Percentiles rank a stretch among this genome's conserved stretches.
Evolutionary conservation across 2,797 vertebrate species (phyloP).

Genomic region (Gila robusta): DNA sequence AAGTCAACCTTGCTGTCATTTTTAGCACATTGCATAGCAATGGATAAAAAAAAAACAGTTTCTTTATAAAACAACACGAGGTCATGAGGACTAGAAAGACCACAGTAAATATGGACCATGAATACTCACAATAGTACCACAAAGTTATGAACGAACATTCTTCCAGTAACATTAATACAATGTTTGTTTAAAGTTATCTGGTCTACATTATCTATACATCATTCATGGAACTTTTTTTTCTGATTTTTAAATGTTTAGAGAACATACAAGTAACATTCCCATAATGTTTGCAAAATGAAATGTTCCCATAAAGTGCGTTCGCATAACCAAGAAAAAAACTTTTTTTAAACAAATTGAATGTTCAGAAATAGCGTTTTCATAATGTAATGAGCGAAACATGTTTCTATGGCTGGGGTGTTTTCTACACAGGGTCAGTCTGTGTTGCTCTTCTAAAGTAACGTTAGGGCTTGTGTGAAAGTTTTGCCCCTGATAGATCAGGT

Average conservation of each 20-base stretch:
- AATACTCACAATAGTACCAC: neutral
- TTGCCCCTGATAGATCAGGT: conserved; percentile 36
- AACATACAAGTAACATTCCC: neutral
- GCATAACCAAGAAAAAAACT: neutral
- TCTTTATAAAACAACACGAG: too few species aligned
- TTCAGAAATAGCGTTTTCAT: neutral
- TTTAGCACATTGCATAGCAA: neutral
- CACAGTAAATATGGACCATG: neutral
- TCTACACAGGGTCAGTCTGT: conserved; percentile 3
- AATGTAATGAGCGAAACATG: neutral
- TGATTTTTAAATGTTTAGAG: neutral
- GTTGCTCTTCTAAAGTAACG: conserved; percentile 29
- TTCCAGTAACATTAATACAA: neutral
- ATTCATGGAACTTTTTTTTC: neutral
- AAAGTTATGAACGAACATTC: neutral
- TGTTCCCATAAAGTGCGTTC: neutral
- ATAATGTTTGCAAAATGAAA: neutral
- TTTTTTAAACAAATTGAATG: too few species aligned
- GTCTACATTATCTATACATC: too few species aligned
- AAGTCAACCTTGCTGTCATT: neutral
- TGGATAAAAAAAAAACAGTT: too few species aligned
- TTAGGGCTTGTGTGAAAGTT: conserved; percentile 24
- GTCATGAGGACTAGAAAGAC: too few species aligned
- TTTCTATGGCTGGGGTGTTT: neutral
- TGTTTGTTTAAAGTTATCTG: neutral